phyloP scores from a whole-genome alignment of 2,113 vertebrate species.

The Rhizomys pruinosus region DNA sequence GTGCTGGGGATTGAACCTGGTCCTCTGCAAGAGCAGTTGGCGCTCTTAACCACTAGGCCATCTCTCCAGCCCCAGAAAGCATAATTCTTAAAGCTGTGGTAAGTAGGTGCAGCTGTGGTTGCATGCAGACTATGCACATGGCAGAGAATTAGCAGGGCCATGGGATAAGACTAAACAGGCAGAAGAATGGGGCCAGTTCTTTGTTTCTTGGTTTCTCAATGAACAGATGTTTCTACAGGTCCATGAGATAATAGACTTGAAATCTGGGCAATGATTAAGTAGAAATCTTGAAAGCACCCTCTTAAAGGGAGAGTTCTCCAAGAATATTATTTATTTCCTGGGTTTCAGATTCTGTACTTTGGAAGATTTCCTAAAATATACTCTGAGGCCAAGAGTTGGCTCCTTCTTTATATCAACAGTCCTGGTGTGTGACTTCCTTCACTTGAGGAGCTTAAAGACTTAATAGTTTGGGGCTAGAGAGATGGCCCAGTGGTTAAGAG shows the following conservation, averaged over 20 bases:
- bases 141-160: not conserved
- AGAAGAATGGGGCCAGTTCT: not conserved
- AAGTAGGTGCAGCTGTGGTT: not conserved
- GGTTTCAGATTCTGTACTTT: slow-evolving; percentile 28
- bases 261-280: not conserved
- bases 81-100: not conserved
- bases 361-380: slow-evolving; percentile 41
- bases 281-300: not conserved
- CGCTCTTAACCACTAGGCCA: too few relatives aligned
- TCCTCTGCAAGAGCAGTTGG: too few relatives aligned
- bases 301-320: slow-evolving; percentile 2
- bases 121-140: not conserved
- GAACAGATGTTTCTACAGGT: not conserved
- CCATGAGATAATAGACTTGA: not conserved
- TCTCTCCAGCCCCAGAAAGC: too few relatives aligned
- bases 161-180: not conserved
- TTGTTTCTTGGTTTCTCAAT: not conserved
- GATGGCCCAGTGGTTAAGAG: too few relatives aligned
- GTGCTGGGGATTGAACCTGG: too few relatives aligned
- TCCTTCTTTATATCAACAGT: not conserved
- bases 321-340: not conserved
- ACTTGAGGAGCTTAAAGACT: not conserved
- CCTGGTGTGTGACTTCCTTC: not conserved
- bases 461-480: too few relatives aligned
- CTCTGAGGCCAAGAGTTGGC: slow-evolving; percentile 2